Evolutionary conservation across 2,113 vertebrate genomes (phyloP).

Genomic region (Bufo bufo): DNA sequence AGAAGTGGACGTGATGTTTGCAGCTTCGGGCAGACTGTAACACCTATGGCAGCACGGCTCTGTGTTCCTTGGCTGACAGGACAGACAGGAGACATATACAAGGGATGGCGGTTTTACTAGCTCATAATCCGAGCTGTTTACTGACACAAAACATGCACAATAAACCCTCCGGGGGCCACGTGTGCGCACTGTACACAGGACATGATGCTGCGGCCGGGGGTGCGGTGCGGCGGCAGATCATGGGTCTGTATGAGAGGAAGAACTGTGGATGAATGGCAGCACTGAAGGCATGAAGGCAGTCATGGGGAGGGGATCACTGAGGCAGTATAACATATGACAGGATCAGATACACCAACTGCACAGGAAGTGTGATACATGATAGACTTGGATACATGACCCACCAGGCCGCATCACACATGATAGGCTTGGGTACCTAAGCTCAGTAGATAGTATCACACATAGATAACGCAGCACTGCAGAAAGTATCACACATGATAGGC

Average conservation of each 20-base stretch:
- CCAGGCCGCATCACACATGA: background rate
- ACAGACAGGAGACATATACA: slow-evolving; percentile 31
- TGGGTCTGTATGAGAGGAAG: background rate
- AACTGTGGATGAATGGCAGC: background rate
- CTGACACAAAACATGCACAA: slow-evolving; percentile 21
- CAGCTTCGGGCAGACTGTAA: slow-evolving; percentile 20
- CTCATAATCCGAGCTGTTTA: slow-evolving; percentile 19
- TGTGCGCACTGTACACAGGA: background rate
- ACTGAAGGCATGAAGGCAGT: background rate
- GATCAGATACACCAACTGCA: background rate
- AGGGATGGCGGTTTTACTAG: slow-evolving; percentile 23
- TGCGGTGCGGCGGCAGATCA: background rate
- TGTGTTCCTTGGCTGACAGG: background rate
- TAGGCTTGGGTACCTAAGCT: background rate
- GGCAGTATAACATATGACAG: background rate
- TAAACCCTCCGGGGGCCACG: background rate
- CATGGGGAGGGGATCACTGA: background rate
- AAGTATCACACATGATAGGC: too few species aligned
- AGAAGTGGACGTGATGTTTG: slow-evolving; percentile 6
- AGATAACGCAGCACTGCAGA: too few species aligned
- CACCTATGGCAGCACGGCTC: background rate
- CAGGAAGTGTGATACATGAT: background rate
- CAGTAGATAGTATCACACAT: background rate
- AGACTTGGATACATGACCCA: background rate
- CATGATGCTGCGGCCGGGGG: background rate